These are phyloP conservation scores for Cyaniris semiargus DNA, from an alignment of 2,888 invertebrate genomes.

Conservation along the genomic window DNA sequence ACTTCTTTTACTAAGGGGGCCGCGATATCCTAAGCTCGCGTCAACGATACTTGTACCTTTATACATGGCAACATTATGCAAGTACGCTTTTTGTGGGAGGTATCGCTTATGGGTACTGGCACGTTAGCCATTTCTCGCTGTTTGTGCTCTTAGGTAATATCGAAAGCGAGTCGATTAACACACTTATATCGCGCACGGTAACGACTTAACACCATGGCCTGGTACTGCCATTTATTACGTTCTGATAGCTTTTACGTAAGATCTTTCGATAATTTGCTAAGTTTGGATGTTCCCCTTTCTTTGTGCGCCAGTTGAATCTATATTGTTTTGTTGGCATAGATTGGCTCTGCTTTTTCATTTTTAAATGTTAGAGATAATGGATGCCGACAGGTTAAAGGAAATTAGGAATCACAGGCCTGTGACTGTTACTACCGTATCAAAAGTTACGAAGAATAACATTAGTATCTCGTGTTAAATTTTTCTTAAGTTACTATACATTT, in stretches of 20 bases:
- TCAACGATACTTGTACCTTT: neutral
- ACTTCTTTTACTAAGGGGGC: neutral
- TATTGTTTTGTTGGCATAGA: neutral
- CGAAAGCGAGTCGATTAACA: conserved; percentile 35
- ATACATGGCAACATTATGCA: conserved; percentile 3
- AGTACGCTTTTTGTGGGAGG: neutral
- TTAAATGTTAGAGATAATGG: no score
- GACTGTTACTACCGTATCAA: no score
- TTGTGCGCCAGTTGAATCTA: neutral
- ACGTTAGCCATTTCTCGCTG: neutral
- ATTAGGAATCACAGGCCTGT: no score
- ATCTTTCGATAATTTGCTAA: neutral
- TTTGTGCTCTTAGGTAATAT: conserved; percentile 28
- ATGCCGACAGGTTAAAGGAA: no score
- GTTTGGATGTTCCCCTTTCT: neutral
- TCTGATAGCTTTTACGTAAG: conserved; percentile 33
- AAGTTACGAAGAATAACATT: no score
- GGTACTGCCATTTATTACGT: conserved; percentile 31
- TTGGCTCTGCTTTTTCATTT: no score
- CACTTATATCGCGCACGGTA: conserved; percentile 31
- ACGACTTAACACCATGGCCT: conserved; percentile 22
- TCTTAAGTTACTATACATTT: no score
- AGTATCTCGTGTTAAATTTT: no score
- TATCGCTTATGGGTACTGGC: neutral
- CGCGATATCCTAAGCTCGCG: neutral